Evolutionary conservation across 37 sponge, comb jelly and placozoan species (phyloP).

Genomic region (Cladorhizidae sp.): DNA sequence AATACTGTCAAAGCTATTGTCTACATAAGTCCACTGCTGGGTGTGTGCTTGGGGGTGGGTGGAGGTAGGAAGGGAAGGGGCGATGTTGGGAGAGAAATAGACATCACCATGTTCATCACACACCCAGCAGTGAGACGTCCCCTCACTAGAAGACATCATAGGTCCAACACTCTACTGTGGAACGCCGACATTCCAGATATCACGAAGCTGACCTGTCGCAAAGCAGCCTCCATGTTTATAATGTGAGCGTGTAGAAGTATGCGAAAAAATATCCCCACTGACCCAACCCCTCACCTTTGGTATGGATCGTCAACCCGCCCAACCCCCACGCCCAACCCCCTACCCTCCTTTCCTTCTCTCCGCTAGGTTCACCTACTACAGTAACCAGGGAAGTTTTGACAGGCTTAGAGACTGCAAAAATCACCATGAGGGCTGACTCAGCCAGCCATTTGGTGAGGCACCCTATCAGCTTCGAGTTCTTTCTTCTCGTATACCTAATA

Average conservation of each 20-base stretch:
- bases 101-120: constrained; percentile 24
- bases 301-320: no score
- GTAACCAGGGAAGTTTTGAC: not conserved
- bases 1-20: not conserved
- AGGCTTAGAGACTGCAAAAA: not conserved
- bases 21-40: constrained; percentile 25
- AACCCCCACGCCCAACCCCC: no score
- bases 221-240: no score
- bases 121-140: constrained; percentile 29
- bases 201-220: no score
- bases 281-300: no score
- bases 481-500: constrained; percentile 62
- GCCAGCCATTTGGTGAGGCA: constrained; percentile 65
- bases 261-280: no score
- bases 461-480: constrained; percentile 62
- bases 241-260: no score
- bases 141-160: not conserved
- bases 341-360: no score
- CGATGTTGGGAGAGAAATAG: not conserved
- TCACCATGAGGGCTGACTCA: constrained; percentile 45
- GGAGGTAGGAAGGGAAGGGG: not conserved
- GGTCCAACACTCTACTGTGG: no score
- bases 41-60: not conserved
- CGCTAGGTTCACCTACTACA: no score
- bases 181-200: no score